Evolutionary conservation across 2,113 vertebrate species (phyloP).

Genomic region (Smithornis capensis): DNA sequence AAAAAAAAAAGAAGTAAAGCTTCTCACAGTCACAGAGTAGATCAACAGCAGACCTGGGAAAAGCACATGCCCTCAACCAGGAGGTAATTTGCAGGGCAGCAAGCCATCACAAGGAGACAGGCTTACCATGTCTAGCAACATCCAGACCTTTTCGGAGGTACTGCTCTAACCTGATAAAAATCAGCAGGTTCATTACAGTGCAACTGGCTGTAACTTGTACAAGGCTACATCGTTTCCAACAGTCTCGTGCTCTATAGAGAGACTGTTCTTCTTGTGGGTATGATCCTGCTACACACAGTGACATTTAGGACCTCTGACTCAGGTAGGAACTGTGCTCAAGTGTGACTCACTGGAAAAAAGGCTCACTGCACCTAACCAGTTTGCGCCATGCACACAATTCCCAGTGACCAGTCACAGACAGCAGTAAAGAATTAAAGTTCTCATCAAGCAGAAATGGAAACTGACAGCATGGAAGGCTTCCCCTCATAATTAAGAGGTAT

Average conservation of each 20-base stretch:
- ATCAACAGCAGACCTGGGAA: background rate
- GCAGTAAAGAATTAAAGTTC: background rate
- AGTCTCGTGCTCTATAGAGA: rapidly evolving
- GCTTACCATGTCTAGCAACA: background rate
- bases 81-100: background rate
- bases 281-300: rapidly evolving
- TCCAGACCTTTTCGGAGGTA: background rate
- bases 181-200: background rate
- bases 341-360: background rate
- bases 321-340: background rate
- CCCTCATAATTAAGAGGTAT: background rate
- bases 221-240: rapidly evolving
- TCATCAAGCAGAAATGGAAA: background rate
- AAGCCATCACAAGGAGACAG: background rate
- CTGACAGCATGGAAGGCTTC: background rate
- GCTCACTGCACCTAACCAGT: background rate
- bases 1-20: background rate
- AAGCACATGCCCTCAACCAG: background rate
- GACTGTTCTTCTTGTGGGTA: background rate
- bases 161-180: background rate
- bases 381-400: background rate
- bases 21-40: background rate
- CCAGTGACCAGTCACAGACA: background rate
- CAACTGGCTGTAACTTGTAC: background rate
- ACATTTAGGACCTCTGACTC: background rate